Base-by-base conservation (phyloP, 1,140 invertebrate genomes). In the Camponotus pennsylvanicus region DNA sequence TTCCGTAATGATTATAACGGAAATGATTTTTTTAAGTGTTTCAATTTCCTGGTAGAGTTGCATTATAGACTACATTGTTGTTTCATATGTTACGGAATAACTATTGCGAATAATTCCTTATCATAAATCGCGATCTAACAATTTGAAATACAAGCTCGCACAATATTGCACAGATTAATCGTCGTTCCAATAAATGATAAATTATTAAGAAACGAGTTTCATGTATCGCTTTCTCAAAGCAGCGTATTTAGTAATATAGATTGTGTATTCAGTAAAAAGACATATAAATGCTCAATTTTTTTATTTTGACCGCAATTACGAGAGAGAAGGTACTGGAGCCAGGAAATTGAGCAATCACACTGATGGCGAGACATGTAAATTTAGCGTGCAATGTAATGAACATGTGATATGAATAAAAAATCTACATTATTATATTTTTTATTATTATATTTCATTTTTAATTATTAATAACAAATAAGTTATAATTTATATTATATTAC, bases 301-400 rank as follows among this genome's bases (percentile, higher is more conserved):
- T 27, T 18, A 78, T 78, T 64, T 49, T 7, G 40, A 78, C 42
- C 9, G 3, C 1, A 11, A 37, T 66, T 78, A 78, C 57, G 27
- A 34, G 59, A 66, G 27, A 32, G 64, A 6, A 61, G 21, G 6
- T 13, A 64, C 32, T 6, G 7, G 34, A 15, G 45, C n/a, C 18
- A 66, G 76, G 76, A 78, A 78, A 42, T 78, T 66, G 64, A n/a
- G 61, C 61, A 79, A 79, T 67, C 32, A 34, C 27, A 27, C 27
- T 27, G 21, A 37, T 5, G 42, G 32, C 18, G 45, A 49, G 7
- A 40, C 7, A 66, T 32, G 32, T 63, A 37, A 55, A 67, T 79
- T 79, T 37, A 78, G 11, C 32, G 18, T 67, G 37, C 37, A 15
- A 7, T 27, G 21, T 37, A 15, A 52, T 15, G 49, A 79, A 52